Conservation (phyloP, 2,113 vertebrate genomes). For the Vireo altiloquus region DNA sequence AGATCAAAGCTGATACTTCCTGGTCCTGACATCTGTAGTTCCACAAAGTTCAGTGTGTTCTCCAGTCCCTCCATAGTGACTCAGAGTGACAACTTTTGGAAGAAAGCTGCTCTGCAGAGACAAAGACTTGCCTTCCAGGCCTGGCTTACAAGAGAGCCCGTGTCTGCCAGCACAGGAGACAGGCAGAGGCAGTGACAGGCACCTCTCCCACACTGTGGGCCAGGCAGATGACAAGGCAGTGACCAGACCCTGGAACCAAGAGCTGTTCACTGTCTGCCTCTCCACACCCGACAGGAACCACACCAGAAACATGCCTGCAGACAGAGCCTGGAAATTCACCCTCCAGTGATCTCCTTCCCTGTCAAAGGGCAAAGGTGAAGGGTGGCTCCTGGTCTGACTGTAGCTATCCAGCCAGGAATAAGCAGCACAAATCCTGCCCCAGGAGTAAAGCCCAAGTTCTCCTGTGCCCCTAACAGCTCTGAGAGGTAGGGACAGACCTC, state of each 20-base stretch:
- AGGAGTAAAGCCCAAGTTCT: not conserved
- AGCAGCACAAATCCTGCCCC: not conserved
- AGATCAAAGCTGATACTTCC: not conserved
- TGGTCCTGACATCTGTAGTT: not conserved
- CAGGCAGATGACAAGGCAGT: not conserved
- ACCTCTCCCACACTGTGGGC: not conserved
- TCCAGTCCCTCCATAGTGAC: not conserved
- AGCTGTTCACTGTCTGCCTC: not conserved
- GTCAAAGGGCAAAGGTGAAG: not conserved
- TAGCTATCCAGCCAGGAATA: not conserved
- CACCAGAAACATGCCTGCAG: not conserved
- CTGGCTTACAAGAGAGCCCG: not conserved
- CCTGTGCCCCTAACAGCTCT: not conserved
- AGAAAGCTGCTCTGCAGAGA: not conserved
- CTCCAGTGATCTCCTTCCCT: accelerated
- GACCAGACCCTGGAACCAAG: not conserved
- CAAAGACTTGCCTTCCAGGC: not conserved
- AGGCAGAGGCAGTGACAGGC: not conserved
- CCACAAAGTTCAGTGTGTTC: not conserved
- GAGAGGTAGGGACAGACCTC: not conserved
- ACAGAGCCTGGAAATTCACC: not conserved
- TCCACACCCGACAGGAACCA: not conserved
- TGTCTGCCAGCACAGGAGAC: not conserved
- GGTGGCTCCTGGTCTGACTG: not conserved
- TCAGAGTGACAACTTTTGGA: not conserved